Evolutionary conservation across 1,140 invertebrate species (phyloP).

Genomic region (Drosophila mauritiana): DNA sequence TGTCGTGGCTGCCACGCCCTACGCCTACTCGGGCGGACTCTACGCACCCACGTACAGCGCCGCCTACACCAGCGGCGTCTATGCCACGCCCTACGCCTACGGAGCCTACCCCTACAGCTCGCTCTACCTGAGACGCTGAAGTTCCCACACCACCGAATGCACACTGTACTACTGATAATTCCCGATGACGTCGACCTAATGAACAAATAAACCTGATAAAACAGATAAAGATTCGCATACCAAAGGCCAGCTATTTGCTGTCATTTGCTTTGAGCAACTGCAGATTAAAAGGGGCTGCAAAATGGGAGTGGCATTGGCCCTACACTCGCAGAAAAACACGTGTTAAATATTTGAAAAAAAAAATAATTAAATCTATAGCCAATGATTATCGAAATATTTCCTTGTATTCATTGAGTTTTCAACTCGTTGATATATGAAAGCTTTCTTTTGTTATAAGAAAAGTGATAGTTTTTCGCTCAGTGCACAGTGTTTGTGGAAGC

Average conservation of each 20-base stretch:
- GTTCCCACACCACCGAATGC: not conserved
- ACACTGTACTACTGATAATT: constrained; percentile 34
- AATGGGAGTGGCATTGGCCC: not conserved
- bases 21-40: constrained; percentile 64
- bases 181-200: constrained; percentile 42
- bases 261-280: constrained; percentile 49
- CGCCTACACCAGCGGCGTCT: constrained; percentile 65
- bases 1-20: constrained; percentile 66
- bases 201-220: constrained; percentile 58
- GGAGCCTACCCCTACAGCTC: constrained; percentile 72
- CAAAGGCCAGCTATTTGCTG: constrained; percentile 37
- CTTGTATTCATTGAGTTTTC: no score
- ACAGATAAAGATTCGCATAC: constrained; percentile 30
- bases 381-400: no score
- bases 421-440: no score
- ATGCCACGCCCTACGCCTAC: constrained; percentile 64
- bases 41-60: constrained; percentile 66
- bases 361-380: not conserved
- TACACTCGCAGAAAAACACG: not conserved
- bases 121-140: constrained; percentile 62
- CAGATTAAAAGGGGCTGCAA: constrained; percentile 10
- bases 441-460: no score
- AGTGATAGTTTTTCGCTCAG: not conserved
- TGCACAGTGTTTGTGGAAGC: constrained; percentile 3
- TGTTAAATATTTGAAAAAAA: not conserved